Evolutionary conservation across 2,797 vertebrate species (phyloP), one percentile per base, ranked within the genome.

Genomic region (Lutra lutra): DNA sequence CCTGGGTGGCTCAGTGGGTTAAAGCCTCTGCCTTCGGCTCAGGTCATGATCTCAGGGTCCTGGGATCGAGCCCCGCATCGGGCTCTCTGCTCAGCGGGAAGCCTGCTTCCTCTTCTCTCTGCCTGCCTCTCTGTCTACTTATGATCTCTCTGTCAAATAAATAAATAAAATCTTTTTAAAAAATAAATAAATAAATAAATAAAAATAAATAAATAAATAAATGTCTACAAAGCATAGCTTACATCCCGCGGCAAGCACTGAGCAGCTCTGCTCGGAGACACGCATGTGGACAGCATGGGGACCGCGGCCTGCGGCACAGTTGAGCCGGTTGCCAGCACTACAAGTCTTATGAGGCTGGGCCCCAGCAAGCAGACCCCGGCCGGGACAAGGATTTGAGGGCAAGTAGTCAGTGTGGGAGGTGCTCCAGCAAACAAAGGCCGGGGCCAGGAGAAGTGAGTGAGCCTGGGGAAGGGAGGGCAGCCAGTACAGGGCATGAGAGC

Each of bases 261-360:
- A n/a, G 8, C 62, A 35, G 56, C 32, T 40, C 56, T 7, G 5
- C 46, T 5, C 3, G 0, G 0, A 12, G 77, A 46, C 35, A 20
- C 2, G 1, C 0, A 15, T 7, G 12, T 40, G 23, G 10, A 60
- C 46, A 21, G 48, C 66, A 38, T 8, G 6, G 6, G 51, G 51
- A 54, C 17, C 5, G 15, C 5, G 17, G 15, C 51, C 51, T 18
- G 17, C 51, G 1, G 51, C 51, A 54, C 51, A 6, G 51, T 6
- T 54, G 51, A 54, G 51, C 17, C 17, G 15, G 51, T 54, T 18
- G 51, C 51, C 91, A 12, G 5, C 2, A 29, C 29, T 0, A 0
- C 46, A 2, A 7, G 86, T 7, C 60, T 40, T 12, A 17, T 0
- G 27, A n/a, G 3, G 56, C 23, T 40, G 48, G 43, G 15, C 40